Percentiles rank a stretch among this genome's conserved stretches.
Conservation (phyloP, 2,888 invertebrate species). For the Leptinotarsa tumamoca region DNA sequence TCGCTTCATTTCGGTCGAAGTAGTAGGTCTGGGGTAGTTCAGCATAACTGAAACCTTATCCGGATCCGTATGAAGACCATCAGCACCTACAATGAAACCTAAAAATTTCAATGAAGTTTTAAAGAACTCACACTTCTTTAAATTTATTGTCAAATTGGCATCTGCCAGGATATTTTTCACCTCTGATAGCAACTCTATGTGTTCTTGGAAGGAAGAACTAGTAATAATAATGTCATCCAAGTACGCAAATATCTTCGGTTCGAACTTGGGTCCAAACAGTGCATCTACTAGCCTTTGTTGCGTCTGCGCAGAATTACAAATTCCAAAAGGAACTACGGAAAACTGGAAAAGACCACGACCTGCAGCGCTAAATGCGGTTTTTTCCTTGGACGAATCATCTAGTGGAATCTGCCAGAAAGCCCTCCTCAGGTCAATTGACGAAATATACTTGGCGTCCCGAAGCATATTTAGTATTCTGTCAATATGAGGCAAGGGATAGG, state of each 20-base stretch:
- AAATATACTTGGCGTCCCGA: slow-evolving; percentile 25
- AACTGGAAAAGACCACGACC: slow-evolving; percentile 38
- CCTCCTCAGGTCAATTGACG: slow-evolving; percentile 47
- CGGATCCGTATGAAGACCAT: slow-evolving; percentile 48
- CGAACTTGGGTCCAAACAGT: background rate
- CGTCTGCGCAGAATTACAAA: slow-evolving; percentile 47
- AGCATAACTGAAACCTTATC: slow-evolving; percentile 50
- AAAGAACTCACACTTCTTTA: slow-evolving; percentile 42
- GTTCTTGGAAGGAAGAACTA: background rate
- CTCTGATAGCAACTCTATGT: background rate
- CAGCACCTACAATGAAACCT: slow-evolving; percentile 47
- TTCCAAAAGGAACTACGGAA: slow-evolving; percentile 50
- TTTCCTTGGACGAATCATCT: slow-evolving; percentile 31
- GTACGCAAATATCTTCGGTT: background rate
- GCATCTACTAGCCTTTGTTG: slow-evolving; percentile 11
- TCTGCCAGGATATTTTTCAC: background rate
- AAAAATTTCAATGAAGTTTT: slow-evolving; percentile 46
- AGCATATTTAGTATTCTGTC: slow-evolving; percentile 39
- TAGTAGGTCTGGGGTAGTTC: slow-evolving; percentile 47
- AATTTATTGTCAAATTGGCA: slow-evolving; percentile 47
- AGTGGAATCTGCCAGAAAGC: slow-evolving; percentile 35
- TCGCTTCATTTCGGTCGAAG: slow-evolving; percentile 50
- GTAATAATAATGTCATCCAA: slow-evolving; percentile 1
- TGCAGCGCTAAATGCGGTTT: slow-evolving; percentile 54
- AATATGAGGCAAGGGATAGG: slow-evolving; percentile 36